phyloP scores from a whole-genome alignment of 2,113 vertebrate genomes.

The Serinus canaria region DNA sequence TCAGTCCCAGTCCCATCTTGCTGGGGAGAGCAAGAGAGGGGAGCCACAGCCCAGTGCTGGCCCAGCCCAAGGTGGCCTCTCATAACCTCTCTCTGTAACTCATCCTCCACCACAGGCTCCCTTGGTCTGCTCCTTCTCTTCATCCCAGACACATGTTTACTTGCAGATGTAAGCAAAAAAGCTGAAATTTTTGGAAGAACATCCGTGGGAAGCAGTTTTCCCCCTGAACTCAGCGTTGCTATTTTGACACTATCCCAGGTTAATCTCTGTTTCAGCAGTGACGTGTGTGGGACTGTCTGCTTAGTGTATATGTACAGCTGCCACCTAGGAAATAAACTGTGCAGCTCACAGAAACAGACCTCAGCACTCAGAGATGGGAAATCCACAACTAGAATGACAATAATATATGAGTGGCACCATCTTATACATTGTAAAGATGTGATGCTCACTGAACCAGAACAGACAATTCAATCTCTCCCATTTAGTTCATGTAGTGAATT shows the following conservation, averaged over 20 bases:
- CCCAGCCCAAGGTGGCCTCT: background rate
- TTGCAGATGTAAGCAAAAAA: constrained; percentile 59
- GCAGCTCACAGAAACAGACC: background rate
- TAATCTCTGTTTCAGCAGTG: constrained; percentile 38
- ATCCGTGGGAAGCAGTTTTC: constrained; percentile 44
- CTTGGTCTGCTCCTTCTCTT: constrained; percentile 53
- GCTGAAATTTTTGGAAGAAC: constrained; percentile 16
- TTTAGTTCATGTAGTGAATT: background rate
- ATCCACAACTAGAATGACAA: background rate
- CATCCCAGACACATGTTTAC: constrained; percentile 50
- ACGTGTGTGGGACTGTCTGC: constrained; percentile 11
- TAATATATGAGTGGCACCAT: background rate
- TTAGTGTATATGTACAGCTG: constrained; percentile 49
- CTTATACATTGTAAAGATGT: background rate
- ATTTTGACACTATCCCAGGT: constrained; percentile 51
- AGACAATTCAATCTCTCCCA: background rate
- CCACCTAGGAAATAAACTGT: constrained; percentile 21
- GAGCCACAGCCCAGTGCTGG: background rate
- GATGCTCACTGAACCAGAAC: background rate
- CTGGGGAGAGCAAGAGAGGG: background rate
- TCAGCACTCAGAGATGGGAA: background rate
- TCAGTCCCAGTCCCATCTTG: background rate
- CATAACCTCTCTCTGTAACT: background rate
- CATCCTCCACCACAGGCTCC: background rate
- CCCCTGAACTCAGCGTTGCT: constrained; percentile 5